These are phyloP conservation scores for Fragum whitleyi DNA, from an alignment of 2,888 invertebrate genomes.

Conservation along the genomic window DNA sequence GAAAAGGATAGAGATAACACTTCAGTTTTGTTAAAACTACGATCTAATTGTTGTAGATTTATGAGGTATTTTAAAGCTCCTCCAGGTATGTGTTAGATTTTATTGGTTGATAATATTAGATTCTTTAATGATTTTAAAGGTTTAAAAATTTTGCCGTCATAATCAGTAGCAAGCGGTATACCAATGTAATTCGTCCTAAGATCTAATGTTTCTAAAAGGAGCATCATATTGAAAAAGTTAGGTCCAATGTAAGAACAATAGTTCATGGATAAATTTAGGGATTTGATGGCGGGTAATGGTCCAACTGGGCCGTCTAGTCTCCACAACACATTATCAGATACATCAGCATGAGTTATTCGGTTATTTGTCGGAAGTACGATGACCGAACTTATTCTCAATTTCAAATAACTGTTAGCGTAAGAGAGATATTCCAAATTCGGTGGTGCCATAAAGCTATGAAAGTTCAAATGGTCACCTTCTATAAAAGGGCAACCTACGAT, in stretches of 20 bases:
- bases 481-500: background rate
- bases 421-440: background rate
- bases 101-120: constrained; percentile 35
- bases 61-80: background rate
- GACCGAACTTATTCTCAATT: background rate
- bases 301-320: constrained; percentile 31
- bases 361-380: constrained; percentile 1
- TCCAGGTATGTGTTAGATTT: constrained; percentile 16
- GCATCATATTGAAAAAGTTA: constrained; percentile 11
- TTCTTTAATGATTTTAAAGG: constrained; percentile 26
- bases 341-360: constrained; percentile 17
- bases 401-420: constrained; percentile 16
- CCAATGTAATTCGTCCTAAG: constrained; percentile 44
- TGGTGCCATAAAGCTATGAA: background rate
- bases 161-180: background rate
- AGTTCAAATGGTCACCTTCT: background rate
- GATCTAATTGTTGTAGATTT: constrained; percentile 30
- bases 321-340: constrained; percentile 37
- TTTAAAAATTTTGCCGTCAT: constrained; percentile 26
- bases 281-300: constrained; percentile 26
- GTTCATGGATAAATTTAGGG: constrained; percentile 45
- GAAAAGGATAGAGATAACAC: background rate
- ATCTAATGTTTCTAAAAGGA: constrained; percentile 27
- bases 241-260: constrained; percentile 14
- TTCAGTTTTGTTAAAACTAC: constrained; percentile 44